These are phyloP conservation scores for Drosophila paracracens DNA, from an alignment of 2,888 invertebrate species.

Conservation along the genomic window DNA sequence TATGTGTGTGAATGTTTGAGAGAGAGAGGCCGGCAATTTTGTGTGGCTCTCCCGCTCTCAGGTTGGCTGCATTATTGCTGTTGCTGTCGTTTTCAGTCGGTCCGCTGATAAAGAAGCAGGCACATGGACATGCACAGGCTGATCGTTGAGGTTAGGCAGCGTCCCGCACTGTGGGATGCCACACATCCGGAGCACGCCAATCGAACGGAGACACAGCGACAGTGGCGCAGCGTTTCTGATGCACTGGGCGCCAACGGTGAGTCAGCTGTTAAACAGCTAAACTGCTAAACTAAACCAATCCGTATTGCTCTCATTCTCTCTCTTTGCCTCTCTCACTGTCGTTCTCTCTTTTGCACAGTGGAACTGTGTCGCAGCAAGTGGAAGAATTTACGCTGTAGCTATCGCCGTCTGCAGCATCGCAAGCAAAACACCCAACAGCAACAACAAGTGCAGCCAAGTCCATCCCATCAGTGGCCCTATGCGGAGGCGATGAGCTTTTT, in stretches of 20 bases:
- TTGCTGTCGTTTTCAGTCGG: slow-evolving; percentile 70
- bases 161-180: slow-evolving; percentile 78
- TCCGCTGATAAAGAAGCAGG: slow-evolving; percentile 75
- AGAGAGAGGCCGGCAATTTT: slow-evolving; percentile 30
- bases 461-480: slow-evolving; percentile 50
- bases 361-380: slow-evolving; percentile 81
- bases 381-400: slow-evolving; percentile 79
- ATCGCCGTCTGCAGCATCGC: slow-evolving; percentile 55
- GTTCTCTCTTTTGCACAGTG: slow-evolving; percentile 51
- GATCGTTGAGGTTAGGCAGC: slow-evolving; percentile 73
- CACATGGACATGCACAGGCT: slow-evolving; percentile 77
- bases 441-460: slow-evolving; percentile 32
- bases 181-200: slow-evolving; percentile 70
- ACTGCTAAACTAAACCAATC: slow-evolving; percentile 10
- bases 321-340: not conserved
- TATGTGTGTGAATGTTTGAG: not conserved
- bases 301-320: not conserved
- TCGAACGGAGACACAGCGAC: slow-evolving; percentile 60
- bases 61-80: slow-evolving; percentile 38
- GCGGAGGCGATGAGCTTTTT: slow-evolving; percentile 64
- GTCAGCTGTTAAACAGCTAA: slow-evolving; percentile 31
- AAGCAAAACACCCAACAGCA: slow-evolving; percentile 25
- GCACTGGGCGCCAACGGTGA: slow-evolving; percentile 67
- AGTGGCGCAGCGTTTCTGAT: slow-evolving; percentile 72
- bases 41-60: slow-evolving; percentile 18